Evolutionary conservation across 2,113 vertebrate species (phyloP), one percentile per base, ranked within the genome.

Genomic region (Origma solitaria): DNA sequence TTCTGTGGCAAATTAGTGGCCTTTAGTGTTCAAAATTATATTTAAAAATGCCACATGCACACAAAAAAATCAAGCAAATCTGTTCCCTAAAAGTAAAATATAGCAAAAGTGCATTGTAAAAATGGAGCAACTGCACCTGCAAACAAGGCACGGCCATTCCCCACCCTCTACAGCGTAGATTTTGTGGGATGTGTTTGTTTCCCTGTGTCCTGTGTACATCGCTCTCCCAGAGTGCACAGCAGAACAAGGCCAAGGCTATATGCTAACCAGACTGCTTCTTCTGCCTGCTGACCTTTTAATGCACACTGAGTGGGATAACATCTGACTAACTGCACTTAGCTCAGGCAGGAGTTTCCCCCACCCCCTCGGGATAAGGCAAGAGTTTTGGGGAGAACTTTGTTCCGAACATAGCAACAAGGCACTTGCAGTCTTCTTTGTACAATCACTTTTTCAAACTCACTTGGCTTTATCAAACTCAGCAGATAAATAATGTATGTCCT

Each of bases 401-500:
- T 85, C 62, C 56, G 75, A 87, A 88, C 13, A n/a, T 11, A 92
- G 64, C 70, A 86, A 49, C 2, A 10, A 75, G 54, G 68, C 51
- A 73, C 51, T 86, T 62, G 17, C 54, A 86, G n/a, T 75, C 47
- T 66, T 82, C 75, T 86, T 96, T 50, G 60, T 17, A 37, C 27
- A 71, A 92, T 27, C n/a, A 47, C 53, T 93, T 94, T 70, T 86
- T 90, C 64, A 82, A 78, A 25, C 44, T 83, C 81, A 20, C 51
- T 90, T 80, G 57, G 64, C 51, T 91, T 75, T 79, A 90, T 95
- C 94, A 78, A 82, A 68, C 65, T 92, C 86, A 75, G 77, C 33
- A 92, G 92, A 96, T 86, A 93, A 92, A 95, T 93, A 93, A 91
- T 82, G 45, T 83, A 78, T 84, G 56, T n/a, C 82, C 57, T 94